A percentile compares a stretch with the other conserved stretches of the same genome.
These are phyloP conservation scores for Ctenopoma multispine DNA, from an alignment of 2,797 vertebrate genomes.

Conservation along the genomic window DNA sequence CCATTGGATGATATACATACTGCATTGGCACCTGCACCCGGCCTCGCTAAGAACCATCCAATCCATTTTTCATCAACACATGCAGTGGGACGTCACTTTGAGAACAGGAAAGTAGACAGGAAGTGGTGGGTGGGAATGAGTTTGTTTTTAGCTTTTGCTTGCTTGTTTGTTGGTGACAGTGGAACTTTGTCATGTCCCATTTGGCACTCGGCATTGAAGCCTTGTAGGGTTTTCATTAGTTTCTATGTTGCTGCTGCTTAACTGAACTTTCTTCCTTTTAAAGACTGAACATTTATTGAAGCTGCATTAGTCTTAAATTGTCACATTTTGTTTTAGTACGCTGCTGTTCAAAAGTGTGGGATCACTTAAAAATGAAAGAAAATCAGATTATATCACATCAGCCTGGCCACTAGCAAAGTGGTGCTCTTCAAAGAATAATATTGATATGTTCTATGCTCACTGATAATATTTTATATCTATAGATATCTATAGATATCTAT, in stretches of 20 bases:
- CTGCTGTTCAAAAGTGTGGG: no score
- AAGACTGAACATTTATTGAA: neutral
- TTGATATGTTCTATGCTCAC: no score
- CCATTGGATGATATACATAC: constrained; percentile 69
- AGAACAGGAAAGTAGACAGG: constrained; percentile 50
- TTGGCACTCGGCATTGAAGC: neutral
- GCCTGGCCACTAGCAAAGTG: no score
- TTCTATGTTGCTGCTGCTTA: neutral
- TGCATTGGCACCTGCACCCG: constrained; percentile 84
- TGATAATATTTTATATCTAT: no score
- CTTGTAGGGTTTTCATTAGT: neutral
- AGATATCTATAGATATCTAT: no score
- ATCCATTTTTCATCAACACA: constrained; percentile 90
- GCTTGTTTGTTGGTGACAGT: constrained; percentile 6
- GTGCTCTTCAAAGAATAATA: no score
- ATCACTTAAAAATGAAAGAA: no score
- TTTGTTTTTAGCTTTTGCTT: constrained; percentile 46
- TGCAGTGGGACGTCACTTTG: constrained; percentile 53
- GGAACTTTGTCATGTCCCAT: constrained; percentile 2
- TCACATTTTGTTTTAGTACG: neutral
- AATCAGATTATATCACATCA: no score
- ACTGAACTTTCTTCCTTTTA: neutral
- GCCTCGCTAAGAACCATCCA: constrained; percentile 81
- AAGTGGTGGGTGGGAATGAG: neutral
- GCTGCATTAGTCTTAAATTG: neutral